These are phyloP conservation scores for Linurgus olivaceus DNA, from an alignment of 2,797 vertebrate species.

Conservation along the genomic window DNA sequence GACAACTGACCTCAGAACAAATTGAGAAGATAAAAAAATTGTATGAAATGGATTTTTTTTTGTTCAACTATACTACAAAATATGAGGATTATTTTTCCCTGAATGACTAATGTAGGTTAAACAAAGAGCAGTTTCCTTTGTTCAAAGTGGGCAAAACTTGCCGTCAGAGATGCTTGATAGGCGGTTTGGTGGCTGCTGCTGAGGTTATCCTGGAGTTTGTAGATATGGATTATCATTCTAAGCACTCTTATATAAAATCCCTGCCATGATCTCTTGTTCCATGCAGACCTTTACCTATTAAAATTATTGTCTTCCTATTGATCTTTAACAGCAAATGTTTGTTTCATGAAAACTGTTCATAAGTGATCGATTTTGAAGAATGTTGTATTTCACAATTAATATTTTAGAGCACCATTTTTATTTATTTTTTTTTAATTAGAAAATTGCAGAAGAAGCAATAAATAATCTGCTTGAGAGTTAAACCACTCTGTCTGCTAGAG, in stretches of 20 bases:
- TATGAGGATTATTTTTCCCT: conserved; percentile 4
- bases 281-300: neutral
- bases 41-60: conserved; percentile 63
- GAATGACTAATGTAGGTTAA: neutral
- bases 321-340: neutral
- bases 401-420: neutral
- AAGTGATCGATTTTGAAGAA: neutral
- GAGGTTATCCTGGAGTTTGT: neutral
- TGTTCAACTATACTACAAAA: conserved; percentile 61
- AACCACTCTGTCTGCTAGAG: neutral
- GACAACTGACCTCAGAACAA: conserved; percentile 27
- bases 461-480: neutral
- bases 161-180: neutral
- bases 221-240: neutral
- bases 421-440: neutral
- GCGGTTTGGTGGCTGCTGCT: neutral
- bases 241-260: neutral
- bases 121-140: neutral
- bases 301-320: neutral
- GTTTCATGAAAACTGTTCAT: neutral
- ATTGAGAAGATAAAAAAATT: conserved; percentile 44
- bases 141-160: neutral
- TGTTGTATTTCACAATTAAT: neutral
- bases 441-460: neutral
- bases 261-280: neutral